phyloP scores from a whole-genome alignment of 2,888 invertebrate genomes.

The Lycocerus yunnanus region DNA sequence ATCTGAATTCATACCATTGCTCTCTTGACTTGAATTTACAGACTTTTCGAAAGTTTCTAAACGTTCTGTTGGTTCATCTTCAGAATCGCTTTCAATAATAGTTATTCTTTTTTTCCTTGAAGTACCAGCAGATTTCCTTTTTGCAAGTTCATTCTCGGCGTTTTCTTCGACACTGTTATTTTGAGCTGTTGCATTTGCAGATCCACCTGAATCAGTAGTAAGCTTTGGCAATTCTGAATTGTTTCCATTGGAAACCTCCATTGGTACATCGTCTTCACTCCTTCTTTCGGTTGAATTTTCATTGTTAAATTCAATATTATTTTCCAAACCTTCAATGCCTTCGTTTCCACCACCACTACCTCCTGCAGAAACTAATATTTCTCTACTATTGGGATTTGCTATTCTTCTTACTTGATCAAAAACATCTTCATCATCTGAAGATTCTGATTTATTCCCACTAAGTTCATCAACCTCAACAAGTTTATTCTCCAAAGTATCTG shows the following conservation, averaged over 20 bases:
- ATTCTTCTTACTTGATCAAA: conserved; percentile 46
- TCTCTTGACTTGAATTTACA: not conserved
- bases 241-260: not conserved
- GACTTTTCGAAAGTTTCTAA: not conserved
- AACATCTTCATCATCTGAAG: conserved; percentile 52
- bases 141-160: not conserved
- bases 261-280: conserved; percentile 25
- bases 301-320: not conserved
- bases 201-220: no score
- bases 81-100: not conserved
- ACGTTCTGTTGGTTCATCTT: not conserved
- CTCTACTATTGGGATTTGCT: conserved; percentile 16
- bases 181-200: no score
- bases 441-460: not conserved
- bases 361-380: not conserved
- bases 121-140: not conserved
- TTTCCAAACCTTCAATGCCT: not conserved
- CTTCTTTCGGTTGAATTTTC: not conserved
- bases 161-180: no score
- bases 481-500: conserved; percentile 58
- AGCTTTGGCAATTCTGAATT: not conserved
- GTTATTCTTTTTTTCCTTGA: not conserved
- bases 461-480: conserved; percentile 8
- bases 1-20: not conserved
- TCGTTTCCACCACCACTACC: not conserved